Conservation (phyloP, 2,888 invertebrate genomes). For the Octonoba sinensis region DNA sequence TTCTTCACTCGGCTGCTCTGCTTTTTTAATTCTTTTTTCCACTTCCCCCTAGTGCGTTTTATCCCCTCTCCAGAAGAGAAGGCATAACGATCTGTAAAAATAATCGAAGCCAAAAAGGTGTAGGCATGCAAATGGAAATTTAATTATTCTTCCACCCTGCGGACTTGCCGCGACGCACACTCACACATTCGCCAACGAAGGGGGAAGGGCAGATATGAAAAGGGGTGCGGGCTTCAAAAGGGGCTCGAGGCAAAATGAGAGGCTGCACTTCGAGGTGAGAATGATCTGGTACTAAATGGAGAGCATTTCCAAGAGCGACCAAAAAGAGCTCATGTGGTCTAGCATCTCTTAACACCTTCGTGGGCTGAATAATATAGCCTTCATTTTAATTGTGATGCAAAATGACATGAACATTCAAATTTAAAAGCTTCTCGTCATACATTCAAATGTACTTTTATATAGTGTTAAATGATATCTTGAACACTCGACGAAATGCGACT, state of each 20-base stretch:
- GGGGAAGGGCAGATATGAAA: not conserved
- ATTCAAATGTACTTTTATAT: too few relatives aligned
- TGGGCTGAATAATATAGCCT: too few relatives aligned
- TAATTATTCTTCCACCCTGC: slow-evolving; percentile 54
- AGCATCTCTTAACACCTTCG: too few relatives aligned
- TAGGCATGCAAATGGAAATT: slow-evolving; percentile 63
- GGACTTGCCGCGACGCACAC: slow-evolving; percentile 20
- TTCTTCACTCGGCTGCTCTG: not conserved
- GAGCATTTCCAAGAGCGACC: too few relatives aligned
- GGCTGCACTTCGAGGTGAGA: slow-evolving; percentile 22
- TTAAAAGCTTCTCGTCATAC: too few relatives aligned
- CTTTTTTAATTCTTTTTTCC: slow-evolving; percentile 8
- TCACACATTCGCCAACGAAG: slow-evolving; percentile 24
- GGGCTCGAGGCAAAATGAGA: slow-evolving; percentile 33
- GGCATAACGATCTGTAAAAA: slow-evolving; percentile 55
- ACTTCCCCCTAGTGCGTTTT: not conserved
- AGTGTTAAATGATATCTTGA: too few relatives aligned
- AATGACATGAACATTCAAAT: too few relatives aligned
- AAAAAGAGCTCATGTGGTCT: too few relatives aligned
- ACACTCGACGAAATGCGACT: too few relatives aligned
- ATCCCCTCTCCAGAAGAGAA: slow-evolving; percentile 2
- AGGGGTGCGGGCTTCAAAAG: slow-evolving; percentile 4
- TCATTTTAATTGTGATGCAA: too few relatives aligned
- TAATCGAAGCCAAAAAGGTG: slow-evolving; percentile 63
- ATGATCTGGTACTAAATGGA: not conserved